phyloP scores from a whole-genome alignment of 2,113 vertebrate species.

The Dendropsophus ebraccatus region DNA sequence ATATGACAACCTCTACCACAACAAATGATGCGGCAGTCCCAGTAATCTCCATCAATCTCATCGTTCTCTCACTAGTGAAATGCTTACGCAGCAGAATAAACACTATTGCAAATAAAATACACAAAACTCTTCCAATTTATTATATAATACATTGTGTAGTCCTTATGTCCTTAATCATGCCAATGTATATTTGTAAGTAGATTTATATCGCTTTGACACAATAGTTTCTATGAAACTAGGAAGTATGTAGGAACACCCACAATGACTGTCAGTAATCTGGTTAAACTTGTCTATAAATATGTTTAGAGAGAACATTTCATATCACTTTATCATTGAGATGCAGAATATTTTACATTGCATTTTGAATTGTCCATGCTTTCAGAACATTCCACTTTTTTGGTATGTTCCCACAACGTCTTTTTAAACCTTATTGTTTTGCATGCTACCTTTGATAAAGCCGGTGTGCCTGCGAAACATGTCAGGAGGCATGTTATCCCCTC shows the following conservation, averaged over 20 bases:
- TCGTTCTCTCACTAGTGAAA: not conserved
- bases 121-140: not conserved
- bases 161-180: not conserved
- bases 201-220: conserved; percentile 22
- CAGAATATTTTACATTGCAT: not conserved
- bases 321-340: conserved; percentile 21
- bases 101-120: not conserved
- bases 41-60: not conserved
- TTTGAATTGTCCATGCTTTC: not conserved
- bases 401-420: too few relatives aligned
- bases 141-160: conserved; percentile 1
- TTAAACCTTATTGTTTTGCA: too few relatives aligned
- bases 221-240: conserved; percentile 58
- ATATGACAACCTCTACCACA: not conserved
- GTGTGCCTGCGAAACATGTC: too few relatives aligned
- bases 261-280: conserved; percentile 49
- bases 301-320: conserved; percentile 21
- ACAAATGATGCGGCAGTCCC: not conserved
- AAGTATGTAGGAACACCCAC: conserved; percentile 54
- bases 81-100: not conserved
- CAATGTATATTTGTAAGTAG: not conserved
- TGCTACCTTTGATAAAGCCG: too few relatives aligned
- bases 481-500: too few relatives aligned
- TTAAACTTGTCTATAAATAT: conserved; percentile 51
- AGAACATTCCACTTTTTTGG: not conserved